Evolutionary conservation across 2,113 vertebrate species (phyloP), one percentile per base, ranked within the genome.

Genomic region (Chaetops frenatus): DNA sequence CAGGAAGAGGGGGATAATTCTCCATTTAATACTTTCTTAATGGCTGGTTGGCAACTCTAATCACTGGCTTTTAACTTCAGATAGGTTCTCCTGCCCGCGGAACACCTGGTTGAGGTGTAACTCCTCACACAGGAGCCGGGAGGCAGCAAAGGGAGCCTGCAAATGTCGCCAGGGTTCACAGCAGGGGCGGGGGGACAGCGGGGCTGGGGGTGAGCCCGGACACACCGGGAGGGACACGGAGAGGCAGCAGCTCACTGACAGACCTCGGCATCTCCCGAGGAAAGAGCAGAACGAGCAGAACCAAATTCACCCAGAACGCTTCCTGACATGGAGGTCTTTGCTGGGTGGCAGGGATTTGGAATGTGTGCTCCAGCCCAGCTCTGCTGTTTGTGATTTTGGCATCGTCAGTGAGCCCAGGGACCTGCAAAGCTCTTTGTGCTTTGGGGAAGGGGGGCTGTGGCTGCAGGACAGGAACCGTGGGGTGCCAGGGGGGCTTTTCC

Each of bases 21-120:
- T 88, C 70, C 88, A 31, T 95, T 96, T 92, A 73, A 56, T 70
- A 76, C 95, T 95, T 96, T 69, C 90, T 50, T 97, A 97, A 97
- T 98, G 97, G 93, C 88, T 98, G 86, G 95, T 28, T 97, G 97
- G 98, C 96, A 96, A 81, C 85, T 24, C 60, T 97, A 98, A 97
- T 97, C 96, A 96, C 92, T 2, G 92, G 81, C 96, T 96, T 97
- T 97, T 96, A 91, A 45, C 95, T 94, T 53, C 94, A 28, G 36
- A 60, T 71, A 69, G 76, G 94, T 95, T 71, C 73, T 94, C 66
- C 96, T 97, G 97, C 97, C 97, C 97, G 97, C 95, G 28, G 83
- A 97, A 96, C 97, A 97, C 95, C 97, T 97, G 97, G 93, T 3
- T 88, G 72, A 81, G 56, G 79, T 92, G 88, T 65, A 80, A 74